Evolutionary conservation across 2,113 vertebrate species (phyloP).

Genomic region (Lepus timidus): DNA sequence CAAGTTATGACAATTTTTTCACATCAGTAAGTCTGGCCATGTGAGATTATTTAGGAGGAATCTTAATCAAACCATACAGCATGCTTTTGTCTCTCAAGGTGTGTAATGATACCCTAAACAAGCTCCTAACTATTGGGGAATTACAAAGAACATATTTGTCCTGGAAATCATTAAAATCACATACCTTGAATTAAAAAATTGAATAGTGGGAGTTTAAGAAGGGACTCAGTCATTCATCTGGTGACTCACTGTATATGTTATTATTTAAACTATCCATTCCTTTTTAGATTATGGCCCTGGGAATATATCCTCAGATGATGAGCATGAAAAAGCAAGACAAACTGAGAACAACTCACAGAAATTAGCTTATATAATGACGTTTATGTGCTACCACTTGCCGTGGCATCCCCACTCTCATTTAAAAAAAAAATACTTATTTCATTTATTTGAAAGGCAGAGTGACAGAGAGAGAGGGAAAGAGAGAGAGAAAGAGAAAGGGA

Average conservation of each 20-base stretch:
- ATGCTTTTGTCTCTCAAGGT: constrained; percentile 66
- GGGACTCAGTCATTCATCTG: constrained; percentile 13
- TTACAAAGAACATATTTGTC: constrained; percentile 53
- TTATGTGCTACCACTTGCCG: neutral
- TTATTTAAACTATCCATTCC: neutral
- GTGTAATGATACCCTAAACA: constrained; percentile 76
- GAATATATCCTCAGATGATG: neutral
- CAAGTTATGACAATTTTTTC: constrained; percentile 87
- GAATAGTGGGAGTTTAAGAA: neutral
- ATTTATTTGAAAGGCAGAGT: too few relatives aligned
- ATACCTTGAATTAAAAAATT: neutral
- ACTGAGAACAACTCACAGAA: neutral
- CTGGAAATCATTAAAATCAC: constrained; percentile 56
- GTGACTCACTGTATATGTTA: constrained; percentile 7
- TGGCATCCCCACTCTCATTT: neutral
- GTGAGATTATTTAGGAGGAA: constrained; percentile 86
- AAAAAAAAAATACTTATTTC: too few relatives aligned
- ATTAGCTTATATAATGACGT: neutral
- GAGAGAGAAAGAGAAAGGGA: too few relatives aligned
- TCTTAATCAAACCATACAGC: constrained; percentile 83
- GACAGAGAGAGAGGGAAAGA: too few relatives aligned
- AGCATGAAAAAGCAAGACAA: constrained; percentile 8
- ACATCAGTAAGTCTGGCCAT: constrained; percentile 83
- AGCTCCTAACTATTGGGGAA: constrained; percentile 72
- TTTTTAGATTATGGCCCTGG: constrained; percentile 35